These are phyloP conservation scores for Lissonota sp. DNA, from an alignment of 2,888 invertebrate genomes.

Conservation along the genomic window DNA sequence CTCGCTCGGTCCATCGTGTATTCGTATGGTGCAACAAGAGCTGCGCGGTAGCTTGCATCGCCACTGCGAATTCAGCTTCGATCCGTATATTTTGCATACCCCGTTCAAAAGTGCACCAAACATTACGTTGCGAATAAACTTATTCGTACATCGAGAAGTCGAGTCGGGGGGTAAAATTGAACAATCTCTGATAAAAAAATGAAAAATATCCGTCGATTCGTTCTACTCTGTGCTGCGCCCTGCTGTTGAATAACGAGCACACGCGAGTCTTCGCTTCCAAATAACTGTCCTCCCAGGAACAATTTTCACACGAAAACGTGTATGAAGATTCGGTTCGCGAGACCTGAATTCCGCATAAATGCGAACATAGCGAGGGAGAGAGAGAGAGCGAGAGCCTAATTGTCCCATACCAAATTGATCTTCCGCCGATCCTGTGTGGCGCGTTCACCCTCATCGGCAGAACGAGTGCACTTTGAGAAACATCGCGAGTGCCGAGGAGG, in stretches of 20 bases:
- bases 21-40: constrained; percentile 64
- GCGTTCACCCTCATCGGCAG: too few species aligned
- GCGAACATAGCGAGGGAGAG: neutral
- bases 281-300: neutral
- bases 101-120: too few species aligned
- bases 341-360: neutral
- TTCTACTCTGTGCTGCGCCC: too few species aligned
- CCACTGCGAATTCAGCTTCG: neutral
- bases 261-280: neutral
- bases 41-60: constrained; percentile 64
- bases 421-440: too few species aligned
- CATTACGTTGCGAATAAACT: too few species aligned
- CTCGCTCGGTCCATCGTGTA: constrained; percentile 42
- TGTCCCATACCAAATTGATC: too few species aligned
- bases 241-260: neutral
- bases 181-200: too few species aligned
- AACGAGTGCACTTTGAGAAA: neutral
- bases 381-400: neutral
- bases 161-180: too few species aligned
- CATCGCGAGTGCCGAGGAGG: neutral
- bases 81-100: neutral
- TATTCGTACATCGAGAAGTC: too few species aligned
- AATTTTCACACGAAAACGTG: neutral
- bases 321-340: constrained; percentile 23
- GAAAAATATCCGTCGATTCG: neutral